These are phyloP conservation scores for Characodon lateralis DNA, from an alignment of 2,797 vertebrate genomes.

Conservation along the genomic window DNA sequence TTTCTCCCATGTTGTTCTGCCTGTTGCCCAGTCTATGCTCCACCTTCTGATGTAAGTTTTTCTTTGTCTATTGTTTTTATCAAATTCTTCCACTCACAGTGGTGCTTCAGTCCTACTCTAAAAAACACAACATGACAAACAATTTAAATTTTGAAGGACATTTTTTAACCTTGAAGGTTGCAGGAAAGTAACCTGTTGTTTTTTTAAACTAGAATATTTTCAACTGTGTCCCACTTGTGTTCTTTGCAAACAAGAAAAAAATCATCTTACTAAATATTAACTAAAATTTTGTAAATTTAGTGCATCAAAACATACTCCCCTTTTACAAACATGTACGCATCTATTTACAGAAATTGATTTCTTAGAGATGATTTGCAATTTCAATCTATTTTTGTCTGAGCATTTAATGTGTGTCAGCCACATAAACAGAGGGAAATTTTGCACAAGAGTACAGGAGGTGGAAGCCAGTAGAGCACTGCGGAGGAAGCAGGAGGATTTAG, in stretches of 20 bases:
- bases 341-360: background rate
- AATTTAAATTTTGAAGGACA: background rate
- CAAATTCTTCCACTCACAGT: too few species aligned
- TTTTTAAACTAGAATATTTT: background rate
- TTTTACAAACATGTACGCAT: background rate
- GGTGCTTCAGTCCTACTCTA: too few species aligned
- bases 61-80: too few species aligned
- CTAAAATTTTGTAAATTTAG: too few species aligned
- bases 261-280: too few species aligned
- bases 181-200: background rate
- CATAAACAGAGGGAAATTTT: conserved; percentile 45
- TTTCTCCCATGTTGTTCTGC: too few species aligned
- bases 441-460: conserved; percentile 45
- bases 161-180: background rate
- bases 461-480: conserved; percentile 34
- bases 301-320: too few species aligned
- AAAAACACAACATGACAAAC: background rate
- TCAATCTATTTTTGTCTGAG: conserved; percentile 20
- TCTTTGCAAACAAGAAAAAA: too few species aligned
- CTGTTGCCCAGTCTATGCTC: too few species aligned
- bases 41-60: too few species aligned
- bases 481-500: conserved; percentile 69
- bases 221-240: background rate
- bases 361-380: conserved; percentile 16
- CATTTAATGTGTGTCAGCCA: conserved; percentile 41